phyloP scores from a whole-genome alignment of 2,888 invertebrate species.

The Steinernema hermaphroditum region DNA sequence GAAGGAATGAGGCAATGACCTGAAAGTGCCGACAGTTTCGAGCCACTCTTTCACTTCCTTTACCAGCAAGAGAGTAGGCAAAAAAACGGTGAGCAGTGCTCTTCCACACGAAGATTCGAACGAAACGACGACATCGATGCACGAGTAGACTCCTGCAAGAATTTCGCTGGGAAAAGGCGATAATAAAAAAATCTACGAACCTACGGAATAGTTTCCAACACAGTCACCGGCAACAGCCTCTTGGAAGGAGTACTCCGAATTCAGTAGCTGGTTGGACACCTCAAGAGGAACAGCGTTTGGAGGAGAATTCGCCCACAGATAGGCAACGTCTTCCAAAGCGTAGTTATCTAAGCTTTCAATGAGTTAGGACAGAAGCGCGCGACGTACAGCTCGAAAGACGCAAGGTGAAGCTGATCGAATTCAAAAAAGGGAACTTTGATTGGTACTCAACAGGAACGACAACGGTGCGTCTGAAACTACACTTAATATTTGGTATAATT shows the following conservation, averaged over 20 bases:
- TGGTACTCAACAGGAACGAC: slow-evolving; percentile 46
- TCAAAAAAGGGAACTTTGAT: slow-evolving; percentile 33
- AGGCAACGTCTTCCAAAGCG: slow-evolving; percentile 61
- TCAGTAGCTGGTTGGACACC: slow-evolving; percentile 54
- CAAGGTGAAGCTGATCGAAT: slow-evolving; percentile 48
- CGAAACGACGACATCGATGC: slow-evolving; percentile 58
- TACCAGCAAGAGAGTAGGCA: slow-evolving; percentile 54
- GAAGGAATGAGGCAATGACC: slow-evolving; percentile 62
- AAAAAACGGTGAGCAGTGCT: slow-evolving; percentile 51
- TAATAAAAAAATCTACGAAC: slow-evolving; percentile 33
- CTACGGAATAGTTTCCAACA: slow-evolving; percentile 63
- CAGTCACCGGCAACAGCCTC: slow-evolving; percentile 58
- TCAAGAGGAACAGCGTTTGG: slow-evolving; percentile 63
- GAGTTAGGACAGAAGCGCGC: neutral
- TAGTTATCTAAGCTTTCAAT: slow-evolving; percentile 44
- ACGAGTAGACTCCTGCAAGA: slow-evolving; percentile 52
- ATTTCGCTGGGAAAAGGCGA: too few species aligned
- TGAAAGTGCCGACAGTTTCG: slow-evolving; percentile 20
- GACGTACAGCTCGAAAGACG: slow-evolving; percentile 39
- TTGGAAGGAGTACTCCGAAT: slow-evolving; percentile 36
- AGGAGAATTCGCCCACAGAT: slow-evolving; percentile 65
- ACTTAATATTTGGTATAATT: neutral
- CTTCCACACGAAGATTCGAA: slow-evolving; percentile 48
- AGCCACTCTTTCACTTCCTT: neutral
- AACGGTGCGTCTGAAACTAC: slow-evolving; percentile 44